Percentiles rank a stretch among this genome's conserved stretches.
phyloP scores from a whole-genome alignment of 2,888 invertebrate genomes.

The Ecdyonurus torrentis region DNA sequence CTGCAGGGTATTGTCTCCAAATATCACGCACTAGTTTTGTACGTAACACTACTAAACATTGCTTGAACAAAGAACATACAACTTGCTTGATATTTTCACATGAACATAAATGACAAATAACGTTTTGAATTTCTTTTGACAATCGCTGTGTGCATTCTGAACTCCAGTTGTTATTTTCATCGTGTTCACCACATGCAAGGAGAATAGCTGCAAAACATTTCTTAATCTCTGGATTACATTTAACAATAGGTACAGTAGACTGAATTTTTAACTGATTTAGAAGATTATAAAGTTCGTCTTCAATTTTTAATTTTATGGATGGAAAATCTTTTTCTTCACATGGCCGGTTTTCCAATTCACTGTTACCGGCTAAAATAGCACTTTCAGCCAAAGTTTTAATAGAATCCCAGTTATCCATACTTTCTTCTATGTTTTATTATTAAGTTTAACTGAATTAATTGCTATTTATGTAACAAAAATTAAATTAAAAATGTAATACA shows the following conservation, averaged over 20 bases:
- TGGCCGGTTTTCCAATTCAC: neutral
- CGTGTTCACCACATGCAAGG: neutral
- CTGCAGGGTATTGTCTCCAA: neutral
- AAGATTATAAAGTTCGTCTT: neutral
- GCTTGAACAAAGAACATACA: neutral
- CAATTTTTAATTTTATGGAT: neutral
- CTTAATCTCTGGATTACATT: neutral
- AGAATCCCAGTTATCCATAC: no score
- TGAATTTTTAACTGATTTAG: neutral
- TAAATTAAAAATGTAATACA: no score
- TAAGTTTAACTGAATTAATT: no score
- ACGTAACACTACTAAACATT: neutral
- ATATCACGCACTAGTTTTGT: neutral
- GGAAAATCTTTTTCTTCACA: neutral
- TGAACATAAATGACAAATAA: neutral
- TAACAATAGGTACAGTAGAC: neutral
- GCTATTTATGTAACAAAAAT: no score
- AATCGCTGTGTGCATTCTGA: neutral
- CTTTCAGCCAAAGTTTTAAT: neutral
- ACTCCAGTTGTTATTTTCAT: neutral
- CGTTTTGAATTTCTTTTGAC: neutral
- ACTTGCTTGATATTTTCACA: neutral
- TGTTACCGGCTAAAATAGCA: neutral
- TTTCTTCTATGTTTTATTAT: no score
- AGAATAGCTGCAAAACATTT: neutral